Evolutionary conservation across 2,888 invertebrate genomes (phyloP), one percentile per base, ranked within the genome.

Genomic region (Polydrusus cervinus): DNA sequence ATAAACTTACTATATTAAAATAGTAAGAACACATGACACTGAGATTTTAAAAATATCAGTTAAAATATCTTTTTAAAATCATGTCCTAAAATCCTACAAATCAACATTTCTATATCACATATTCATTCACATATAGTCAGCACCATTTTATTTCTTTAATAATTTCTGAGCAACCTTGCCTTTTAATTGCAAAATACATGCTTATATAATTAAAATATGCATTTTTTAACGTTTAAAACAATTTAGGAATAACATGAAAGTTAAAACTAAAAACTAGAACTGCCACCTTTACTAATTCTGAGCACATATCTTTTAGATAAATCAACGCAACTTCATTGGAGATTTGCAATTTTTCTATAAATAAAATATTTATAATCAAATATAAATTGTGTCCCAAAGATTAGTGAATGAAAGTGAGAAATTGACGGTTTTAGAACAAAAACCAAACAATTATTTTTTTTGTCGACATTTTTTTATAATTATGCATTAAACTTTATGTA

Each of bases 41-140:
- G 78, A 82, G 80, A 82, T 82, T 82, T 82, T 81, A 80, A 82
- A 82, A 81, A 81, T 82, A 76, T 78, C 78, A 72, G 78, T 78
- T 78, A 77, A 78, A 77, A 77, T 78, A 78, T 77, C 76, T 70
- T 76, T 74, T 79, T 78, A 79, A 79, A 79, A 71, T 77, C 72
- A 71, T 79, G 65, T 78, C 68, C 68, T 77, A 77, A 78, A 62
- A 66, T 78, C 79, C 80, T 82, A 81, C 79, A 79, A 80, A 80
- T 81, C 80, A 80, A 81, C 83, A 83, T 83, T 83, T 83, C 84
- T 83, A 84, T 85, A 84, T 85, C 84, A 84, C 84, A 84, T 82
- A 68, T 83, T 84, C 83, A 81, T 84, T 84, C 82, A 83, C 81
- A 81, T 78, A 51, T 76, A 71, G 66, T 80, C 84, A 84, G 84